These are phyloP conservation scores for Tupaia chinensis DNA, from an alignment of 2,113 vertebrate genomes.

Conservation along the genomic window DNA sequence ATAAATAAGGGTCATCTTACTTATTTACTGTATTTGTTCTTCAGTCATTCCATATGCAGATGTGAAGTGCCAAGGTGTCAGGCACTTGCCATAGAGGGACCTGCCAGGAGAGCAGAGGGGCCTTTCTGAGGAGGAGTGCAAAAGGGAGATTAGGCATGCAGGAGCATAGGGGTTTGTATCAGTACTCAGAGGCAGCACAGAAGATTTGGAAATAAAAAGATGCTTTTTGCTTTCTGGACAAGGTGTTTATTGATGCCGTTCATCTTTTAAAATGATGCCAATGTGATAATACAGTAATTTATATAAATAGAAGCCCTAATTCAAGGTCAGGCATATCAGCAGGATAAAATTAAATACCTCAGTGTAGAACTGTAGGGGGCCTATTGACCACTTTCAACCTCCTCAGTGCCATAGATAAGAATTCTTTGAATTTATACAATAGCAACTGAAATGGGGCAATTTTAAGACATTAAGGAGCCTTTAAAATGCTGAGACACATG, in stretches of 20 bases:
- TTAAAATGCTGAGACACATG: conserved; percentile 74
- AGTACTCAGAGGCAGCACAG: background rate
- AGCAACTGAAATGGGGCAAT: conserved; percentile 67
- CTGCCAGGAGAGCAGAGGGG: background rate
- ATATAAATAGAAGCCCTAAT: conserved; percentile 71
- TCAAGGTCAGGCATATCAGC: conserved; percentile 73
- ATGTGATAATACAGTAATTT: conserved; percentile 66
- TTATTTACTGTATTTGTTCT: background rate
- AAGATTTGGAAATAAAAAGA: background rate
- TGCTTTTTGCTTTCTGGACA: conserved; percentile 44
- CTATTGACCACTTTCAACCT: conserved; percentile 65
- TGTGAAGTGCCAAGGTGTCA: background rate
- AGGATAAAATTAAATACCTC: conserved; percentile 74
- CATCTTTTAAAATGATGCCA: conserved; percentile 62
- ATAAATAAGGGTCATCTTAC: background rate
- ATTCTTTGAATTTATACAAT: conserved; percentile 76
- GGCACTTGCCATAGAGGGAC: background rate
- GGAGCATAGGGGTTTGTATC: background rate
- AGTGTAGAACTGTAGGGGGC: conserved; percentile 54
- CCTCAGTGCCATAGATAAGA: conserved; percentile 57
- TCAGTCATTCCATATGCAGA: background rate
- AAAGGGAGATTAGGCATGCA: background rate
- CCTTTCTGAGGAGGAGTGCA: background rate
- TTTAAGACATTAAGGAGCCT: conserved; percentile 73
- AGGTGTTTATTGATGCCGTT: conserved; percentile 45